These are phyloP conservation scores for Nipponia nippon DNA, from an alignment of 2,113 vertebrate genomes.

Conservation along the genomic window DNA sequence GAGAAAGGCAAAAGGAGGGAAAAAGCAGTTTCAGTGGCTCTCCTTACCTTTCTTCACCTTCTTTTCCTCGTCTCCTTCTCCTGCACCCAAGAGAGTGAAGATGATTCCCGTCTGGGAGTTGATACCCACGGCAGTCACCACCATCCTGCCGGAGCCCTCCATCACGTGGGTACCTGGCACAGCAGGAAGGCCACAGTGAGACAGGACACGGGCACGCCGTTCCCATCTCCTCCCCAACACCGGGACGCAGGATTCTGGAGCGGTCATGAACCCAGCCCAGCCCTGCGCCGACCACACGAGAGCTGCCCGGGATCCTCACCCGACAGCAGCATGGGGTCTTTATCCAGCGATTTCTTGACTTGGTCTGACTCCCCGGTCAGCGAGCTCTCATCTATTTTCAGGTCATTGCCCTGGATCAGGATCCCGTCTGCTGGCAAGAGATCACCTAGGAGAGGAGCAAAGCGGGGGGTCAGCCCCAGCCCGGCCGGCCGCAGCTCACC, in stretches of 20 bases:
- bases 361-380: conserved; percentile 95
- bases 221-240: background rate
- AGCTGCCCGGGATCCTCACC: conserved; percentile 63
- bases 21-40: background rate
- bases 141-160: conserved; percentile 95
- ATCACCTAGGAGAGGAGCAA: conserved; percentile 78
- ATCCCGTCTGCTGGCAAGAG: conserved; percentile 92
- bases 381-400: conserved; percentile 97
- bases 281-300: fast-evolving
- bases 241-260: fast-evolving
- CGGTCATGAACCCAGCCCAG: background rate
- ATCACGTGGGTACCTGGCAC: conserved; percentile 93
- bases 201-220: fast-evolving
- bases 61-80: conserved; percentile 86
- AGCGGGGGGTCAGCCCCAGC: background rate
- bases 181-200: background rate
- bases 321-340: conserved; percentile 95
- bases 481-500: background rate
- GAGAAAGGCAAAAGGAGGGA: background rate
- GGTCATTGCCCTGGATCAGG: conserved; percentile 94
- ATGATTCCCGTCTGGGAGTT: conserved; percentile 98
- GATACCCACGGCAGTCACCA: conserved; percentile 91
- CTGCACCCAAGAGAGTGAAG: conserved; percentile 89
- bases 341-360: conserved; percentile 89
- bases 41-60: conserved; percentile 96